Percentiles rank a stretch among this genome's conserved stretches.
phyloP scores from a whole-genome alignment of 2,113 vertebrate genomes.

The Malurus alboscapulatus region DNA sequence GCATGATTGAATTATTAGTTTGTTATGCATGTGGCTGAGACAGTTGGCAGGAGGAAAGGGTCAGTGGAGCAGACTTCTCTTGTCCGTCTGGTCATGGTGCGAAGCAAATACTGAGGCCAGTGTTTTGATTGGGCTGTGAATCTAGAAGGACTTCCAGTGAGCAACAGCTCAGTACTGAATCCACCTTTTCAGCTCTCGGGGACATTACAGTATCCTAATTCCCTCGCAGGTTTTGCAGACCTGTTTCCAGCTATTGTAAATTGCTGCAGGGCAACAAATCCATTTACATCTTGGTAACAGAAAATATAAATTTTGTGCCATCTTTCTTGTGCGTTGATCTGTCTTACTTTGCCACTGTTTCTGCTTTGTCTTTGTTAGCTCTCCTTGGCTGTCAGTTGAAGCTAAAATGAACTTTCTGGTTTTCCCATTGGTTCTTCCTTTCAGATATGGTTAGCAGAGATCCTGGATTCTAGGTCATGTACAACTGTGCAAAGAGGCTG shows the following conservation, averaged over 20 bases:
- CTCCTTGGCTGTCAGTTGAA: neutral
- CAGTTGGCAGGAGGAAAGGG: neutral
- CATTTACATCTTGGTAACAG: neutral
- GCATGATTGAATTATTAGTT: constrained; percentile 26
- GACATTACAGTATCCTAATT: neutral
- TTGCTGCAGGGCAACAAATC: neutral
- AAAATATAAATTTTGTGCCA: neutral
- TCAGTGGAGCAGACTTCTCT: neutral
- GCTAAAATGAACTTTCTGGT: neutral
- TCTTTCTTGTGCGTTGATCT: neutral
- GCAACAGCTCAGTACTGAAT: neutral
- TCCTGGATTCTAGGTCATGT: neutral
- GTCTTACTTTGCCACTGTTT: neutral
- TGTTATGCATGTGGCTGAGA: neutral
- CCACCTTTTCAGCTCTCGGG: neutral
- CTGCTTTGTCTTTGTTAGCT: neutral
- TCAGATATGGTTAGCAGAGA: constrained; percentile 13
- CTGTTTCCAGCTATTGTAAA: neutral
- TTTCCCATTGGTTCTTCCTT: neutral
- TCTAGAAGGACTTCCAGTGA: neutral
- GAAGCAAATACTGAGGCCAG: neutral
- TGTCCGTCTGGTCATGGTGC: neutral
- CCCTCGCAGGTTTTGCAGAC: neutral
- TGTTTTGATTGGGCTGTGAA: neutral
- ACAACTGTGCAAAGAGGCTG: neutral